Base-by-base conservation (phyloP, 2,797 vertebrate genomes). In the Thaleichthys pacificus region DNA sequence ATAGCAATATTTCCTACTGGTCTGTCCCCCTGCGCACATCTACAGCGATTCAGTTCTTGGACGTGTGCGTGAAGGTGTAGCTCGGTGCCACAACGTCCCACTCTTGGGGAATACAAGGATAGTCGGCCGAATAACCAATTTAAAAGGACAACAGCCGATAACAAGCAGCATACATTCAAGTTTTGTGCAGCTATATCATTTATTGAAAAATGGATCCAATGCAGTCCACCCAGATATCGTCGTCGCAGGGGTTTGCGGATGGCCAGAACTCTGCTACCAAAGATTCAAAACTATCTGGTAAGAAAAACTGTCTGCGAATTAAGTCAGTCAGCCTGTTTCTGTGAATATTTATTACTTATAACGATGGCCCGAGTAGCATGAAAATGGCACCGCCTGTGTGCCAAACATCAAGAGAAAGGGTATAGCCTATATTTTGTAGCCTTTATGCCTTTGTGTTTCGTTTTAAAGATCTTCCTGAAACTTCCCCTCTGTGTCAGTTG, bases 181-280 rank as follows among this genome's bases (percentile, higher is more conserved):
- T 14, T 47, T 47, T 47, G 11, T 47, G 42, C 42, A 47, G 3
- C 42, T 47, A 47, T 14, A 47, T 8, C 82, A 69, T 61, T 71
- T 61, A 72, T 70, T 78, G 57, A 61, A 90, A 88, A 87, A 94
- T 94, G 93, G 93, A 94, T 85, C 87, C 91, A 81, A 88, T 86
- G 88, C 93, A 94, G 82, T 93, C 93, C 78, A 77, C 91, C 82
- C 92, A 93, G 87, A 93, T 94, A 80, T 91, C 93, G 5, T 94
- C 93, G 88, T 94, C 93, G 76, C 90, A 93, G 69, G 92, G 92
- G 51, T 72, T 92, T 32, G 89, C 85, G 68, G 93, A 94, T 83
- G 93, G 90, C 84, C 91, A 92, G 3, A 91, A 88, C 82, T 84
- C 91, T 3, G 81, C 89, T 81, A 75, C 85, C 81, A 93, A 92